phyloP scores from a whole-genome alignment of 2,113 vertebrate species.

The Charadrius vociferus region DNA sequence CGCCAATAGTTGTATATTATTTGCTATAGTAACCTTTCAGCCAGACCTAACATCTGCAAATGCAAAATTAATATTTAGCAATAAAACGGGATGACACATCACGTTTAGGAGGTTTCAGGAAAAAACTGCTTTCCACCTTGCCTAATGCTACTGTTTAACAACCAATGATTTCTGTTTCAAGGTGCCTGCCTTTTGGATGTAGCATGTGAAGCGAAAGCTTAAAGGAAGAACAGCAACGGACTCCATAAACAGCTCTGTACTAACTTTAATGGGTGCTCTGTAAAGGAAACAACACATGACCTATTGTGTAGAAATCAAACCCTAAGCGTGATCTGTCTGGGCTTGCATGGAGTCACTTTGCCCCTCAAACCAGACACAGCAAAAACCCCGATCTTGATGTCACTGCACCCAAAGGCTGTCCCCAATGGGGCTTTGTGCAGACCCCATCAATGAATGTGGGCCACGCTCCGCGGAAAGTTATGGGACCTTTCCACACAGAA shows the following conservation, averaged over 20 bases:
- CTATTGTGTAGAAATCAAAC: not conserved
- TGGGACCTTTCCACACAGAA: not conserved
- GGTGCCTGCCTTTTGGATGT: not conserved
- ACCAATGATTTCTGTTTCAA: not conserved
- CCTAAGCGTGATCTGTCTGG: not conserved
- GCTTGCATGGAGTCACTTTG: not conserved
- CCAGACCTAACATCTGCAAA: not conserved
- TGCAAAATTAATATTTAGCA: not conserved
- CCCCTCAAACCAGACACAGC: not conserved
- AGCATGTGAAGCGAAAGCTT: not conserved
- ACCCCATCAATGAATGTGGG: rapidly evolving
- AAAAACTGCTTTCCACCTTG: not conserved
- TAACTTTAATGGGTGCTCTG: not conserved
- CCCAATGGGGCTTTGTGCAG: rapidly evolving
- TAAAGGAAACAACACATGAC: not conserved
- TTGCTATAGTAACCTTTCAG: not conserved
- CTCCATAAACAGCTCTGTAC: not conserved
- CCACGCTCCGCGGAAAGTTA: rapidly evolving
- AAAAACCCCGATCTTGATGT: not conserved
- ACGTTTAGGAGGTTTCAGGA: not conserved
- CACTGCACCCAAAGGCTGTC: not conserved
- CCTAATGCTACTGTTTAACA: not conserved
- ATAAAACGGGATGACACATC: not conserved
- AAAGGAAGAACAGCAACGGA: not conserved
- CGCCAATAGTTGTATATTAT: not conserved